A percentile compares a stretch with the other conserved stretches of the same genome.
These are phyloP conservation scores for Clarias fuscus DNA, from an alignment of 2,797 vertebrate species.

Conservation along the genomic window DNA sequence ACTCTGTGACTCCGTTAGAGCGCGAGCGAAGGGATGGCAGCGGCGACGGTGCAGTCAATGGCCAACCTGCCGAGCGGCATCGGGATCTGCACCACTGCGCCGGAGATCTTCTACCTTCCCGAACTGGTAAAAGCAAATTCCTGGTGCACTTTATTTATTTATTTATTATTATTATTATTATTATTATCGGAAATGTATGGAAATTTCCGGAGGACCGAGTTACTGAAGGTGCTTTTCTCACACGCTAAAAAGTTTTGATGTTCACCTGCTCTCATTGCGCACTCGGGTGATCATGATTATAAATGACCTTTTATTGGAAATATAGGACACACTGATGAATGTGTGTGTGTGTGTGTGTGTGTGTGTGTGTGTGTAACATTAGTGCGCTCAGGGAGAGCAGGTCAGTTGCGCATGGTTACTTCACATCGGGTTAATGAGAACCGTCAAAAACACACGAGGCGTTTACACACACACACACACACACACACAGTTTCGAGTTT, in stretches of 20 bases:
- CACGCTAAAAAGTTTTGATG: background rate
- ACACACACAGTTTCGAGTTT: background rate
- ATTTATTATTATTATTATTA: too few relatives aligned
- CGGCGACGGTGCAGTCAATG: slow-evolving; percentile 65
- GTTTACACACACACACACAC: slow-evolving; percentile 17
- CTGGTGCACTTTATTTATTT: background rate
- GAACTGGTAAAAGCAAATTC: slow-evolving; percentile 78
- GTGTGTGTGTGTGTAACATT: slow-evolving; percentile 17
- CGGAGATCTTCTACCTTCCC: slow-evolving; percentile 80
- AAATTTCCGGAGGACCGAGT: background rate
- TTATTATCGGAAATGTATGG: background rate
- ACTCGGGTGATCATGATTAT: background rate
- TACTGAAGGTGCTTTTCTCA: background rate
- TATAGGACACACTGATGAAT: background rate
- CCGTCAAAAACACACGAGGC: background rate
- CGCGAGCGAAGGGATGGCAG: slow-evolving; percentile 66
- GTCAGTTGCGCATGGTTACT: slow-evolving; percentile 24
- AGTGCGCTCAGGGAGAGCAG: slow-evolving; percentile 25
- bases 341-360: slow-evolving; percentile 10
- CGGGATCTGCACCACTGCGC: slow-evolving; percentile 73
- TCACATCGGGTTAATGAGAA: slow-evolving; percentile 14
- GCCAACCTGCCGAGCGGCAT: slow-evolving; percentile 78
- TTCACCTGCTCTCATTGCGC: background rate
- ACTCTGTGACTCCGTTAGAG: background rate
- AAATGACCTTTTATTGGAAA: background rate